Evolutionary conservation across 30 jellyfish, hydroid and myxozoan genomes (phyloP).

Genomic region (Hydractinia echinata): DNA sequence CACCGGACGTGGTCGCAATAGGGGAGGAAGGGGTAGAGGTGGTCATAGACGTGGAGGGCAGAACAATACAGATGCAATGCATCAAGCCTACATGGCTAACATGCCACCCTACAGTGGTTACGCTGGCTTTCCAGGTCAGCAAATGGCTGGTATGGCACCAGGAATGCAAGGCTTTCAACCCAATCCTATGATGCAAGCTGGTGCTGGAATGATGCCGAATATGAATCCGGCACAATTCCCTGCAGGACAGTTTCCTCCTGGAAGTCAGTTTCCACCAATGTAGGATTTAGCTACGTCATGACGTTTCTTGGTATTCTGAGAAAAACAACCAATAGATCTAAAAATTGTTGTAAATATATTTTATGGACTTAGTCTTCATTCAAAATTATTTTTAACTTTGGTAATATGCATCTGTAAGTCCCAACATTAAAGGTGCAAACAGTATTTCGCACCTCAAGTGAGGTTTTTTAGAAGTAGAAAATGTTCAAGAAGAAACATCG

Average conservation of each 20-base stretch:
- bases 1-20: slow-evolving; percentile 19
- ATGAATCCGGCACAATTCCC: slow-evolving; percentile 86
- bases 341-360: no score
- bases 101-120: slow-evolving; percentile 51
- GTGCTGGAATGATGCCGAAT: slow-evolving; percentile 93
- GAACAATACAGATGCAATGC: background rate
- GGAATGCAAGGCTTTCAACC: slow-evolving; percentile 80
- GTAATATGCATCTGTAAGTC: no score
- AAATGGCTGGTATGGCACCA: slow-evolving; percentile 87
- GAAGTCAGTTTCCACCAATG: slow-evolving; percentile 24
- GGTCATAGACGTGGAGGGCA: background rate
- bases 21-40: slow-evolving; percentile 47
- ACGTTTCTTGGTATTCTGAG: no score
- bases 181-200: slow-evolving; percentile 98
- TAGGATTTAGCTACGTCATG: background rate
- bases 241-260: slow-evolving; percentile 74
- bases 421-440: no score
- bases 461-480: no score
- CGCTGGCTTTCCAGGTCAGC: slow-evolving; percentile 84
- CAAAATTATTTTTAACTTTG: no score
- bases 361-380: no score
- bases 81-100: slow-evolving; percentile 41
- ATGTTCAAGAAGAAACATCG: no score
- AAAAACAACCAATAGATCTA: no score
- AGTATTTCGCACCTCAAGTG: no score